A percentile compares a stretch with the other conserved stretches of the same genome.
Evolutionary conservation across 2,113 vertebrate genomes (phyloP).

Genomic region (Pelecanus crispus): DNA sequence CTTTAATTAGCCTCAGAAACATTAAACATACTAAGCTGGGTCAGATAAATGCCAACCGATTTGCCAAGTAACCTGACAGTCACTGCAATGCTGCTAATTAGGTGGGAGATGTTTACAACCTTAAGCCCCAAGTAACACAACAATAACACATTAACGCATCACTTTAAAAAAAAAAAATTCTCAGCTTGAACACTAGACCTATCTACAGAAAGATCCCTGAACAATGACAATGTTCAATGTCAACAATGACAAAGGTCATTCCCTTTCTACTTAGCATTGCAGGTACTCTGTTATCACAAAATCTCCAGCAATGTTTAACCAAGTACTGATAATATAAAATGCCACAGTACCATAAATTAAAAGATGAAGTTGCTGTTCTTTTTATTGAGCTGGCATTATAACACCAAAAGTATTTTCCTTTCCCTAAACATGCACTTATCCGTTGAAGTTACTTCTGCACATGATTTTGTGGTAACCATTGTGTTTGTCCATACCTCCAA

Average conservation of each 20-base stretch:
- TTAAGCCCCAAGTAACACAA: neutral
- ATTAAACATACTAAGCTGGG: neutral
- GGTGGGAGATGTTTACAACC: neutral
- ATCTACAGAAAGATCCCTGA: neutral
- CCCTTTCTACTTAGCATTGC: neutral
- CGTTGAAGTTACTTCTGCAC: neutral
- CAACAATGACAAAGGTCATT: conserved; percentile 43
- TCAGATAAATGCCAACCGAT: neutral
- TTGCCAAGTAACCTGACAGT: neutral
- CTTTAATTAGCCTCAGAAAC: neutral
- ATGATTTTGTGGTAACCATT: neutral
- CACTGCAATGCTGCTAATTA: neutral
- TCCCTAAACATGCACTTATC: neutral
- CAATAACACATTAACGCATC: neutral
- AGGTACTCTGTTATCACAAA: neutral
- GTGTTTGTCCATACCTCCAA: neutral
- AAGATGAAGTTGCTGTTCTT: neutral
- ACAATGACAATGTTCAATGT: neutral
- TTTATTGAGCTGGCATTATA: neutral
- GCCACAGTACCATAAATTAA: neutral
- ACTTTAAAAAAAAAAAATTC: neutral
- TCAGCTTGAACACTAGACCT: neutral
- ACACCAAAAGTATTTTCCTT: neutral
- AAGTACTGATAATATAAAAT: neutral
- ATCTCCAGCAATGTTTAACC: conserved; percentile 47